Base-by-base conservation (phyloP, 2,888 invertebrate species). In the Eucera pruinosa region DNA sequence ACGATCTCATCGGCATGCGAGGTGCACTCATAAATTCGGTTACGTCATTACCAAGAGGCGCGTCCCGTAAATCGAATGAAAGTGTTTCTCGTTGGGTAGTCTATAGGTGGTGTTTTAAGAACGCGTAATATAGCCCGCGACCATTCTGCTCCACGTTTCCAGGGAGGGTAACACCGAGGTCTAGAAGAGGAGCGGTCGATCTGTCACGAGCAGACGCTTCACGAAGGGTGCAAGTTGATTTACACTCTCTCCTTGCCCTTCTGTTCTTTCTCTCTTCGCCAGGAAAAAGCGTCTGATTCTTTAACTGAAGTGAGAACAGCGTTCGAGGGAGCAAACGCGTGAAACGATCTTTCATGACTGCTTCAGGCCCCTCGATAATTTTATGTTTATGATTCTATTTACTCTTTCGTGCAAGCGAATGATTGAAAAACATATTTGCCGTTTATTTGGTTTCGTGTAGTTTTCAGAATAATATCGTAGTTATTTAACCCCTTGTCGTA, bases 131-230 rank as follows among this genome's bases (percentile, higher is more conserved):
- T 36, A 50, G 27, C 39, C 15, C 57, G n/a, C 52, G 69, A 58
- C 64, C 71, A 30, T 79, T 79, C 54, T 57, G 52, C 71, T 66
- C 36, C 48, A 66, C 54, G 55, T 41, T 41, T 36, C 55, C 47
- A 36, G 18, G 23, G 36, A 48, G 36, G 62, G 71, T 66, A 66
- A n/a, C n/a, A 78, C 76, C 67, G 73, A 66, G 67, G 33, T 57
- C 50, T 48, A 33, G 4, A 5, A 70, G 64, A 64, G 58, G 70
- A 79, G 55, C 61, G 75, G 74, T 77, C 71, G 85, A 80, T 83
- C 84, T 84, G 86, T 82, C 86, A 71, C 66, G 25, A 61, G 39
- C 85, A 86, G 82, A 80, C 77, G 71, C 66, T 70, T 45, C 66
- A 45, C 52, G 55, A 72, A 57, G 80, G 68, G 75, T 57, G 72